Evolutionary conservation across 2,888 invertebrate species (phyloP).

Genomic region (Brenthis ino): DNA sequence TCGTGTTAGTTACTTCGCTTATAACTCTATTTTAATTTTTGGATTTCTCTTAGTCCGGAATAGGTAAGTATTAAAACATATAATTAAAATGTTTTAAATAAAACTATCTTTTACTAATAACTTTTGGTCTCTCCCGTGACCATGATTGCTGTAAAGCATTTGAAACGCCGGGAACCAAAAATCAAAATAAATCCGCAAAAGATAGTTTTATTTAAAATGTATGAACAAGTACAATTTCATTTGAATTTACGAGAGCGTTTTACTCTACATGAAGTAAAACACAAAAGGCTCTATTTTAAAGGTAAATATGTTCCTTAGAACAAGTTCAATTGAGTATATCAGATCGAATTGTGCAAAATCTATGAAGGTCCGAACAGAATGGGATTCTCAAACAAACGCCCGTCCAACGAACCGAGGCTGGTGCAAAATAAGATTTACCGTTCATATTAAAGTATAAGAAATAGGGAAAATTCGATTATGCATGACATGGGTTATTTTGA

Average conservation of each 20-base stretch:
- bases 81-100: no score
- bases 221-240: background rate
- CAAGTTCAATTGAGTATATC: constrained; percentile 45
- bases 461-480: constrained; percentile 29
- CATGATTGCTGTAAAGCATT: no score
- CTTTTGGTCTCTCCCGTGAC: no score
- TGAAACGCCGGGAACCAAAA: no score
- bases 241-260: background rate
- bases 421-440: constrained; percentile 35
- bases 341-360: constrained; percentile 51
- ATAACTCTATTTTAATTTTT: no score
- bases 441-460: constrained; percentile 30
- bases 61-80: no score
- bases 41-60: no score
- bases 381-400: constrained; percentile 59
- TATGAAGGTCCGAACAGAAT: constrained; percentile 45
- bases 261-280: background rate
- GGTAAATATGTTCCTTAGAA: constrained; percentile 25
- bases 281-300: constrained; percentile 19
- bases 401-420: constrained; percentile 56
- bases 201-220: no score
- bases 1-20: no score
- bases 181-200: no score
- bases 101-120: no score
- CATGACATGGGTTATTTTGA: constrained; percentile 21